Evolutionary conservation across 1,140 invertebrate species (phyloP), one percentile per base, ranked within the genome.

Genomic region (Acromyrmex echinatior): DNA sequence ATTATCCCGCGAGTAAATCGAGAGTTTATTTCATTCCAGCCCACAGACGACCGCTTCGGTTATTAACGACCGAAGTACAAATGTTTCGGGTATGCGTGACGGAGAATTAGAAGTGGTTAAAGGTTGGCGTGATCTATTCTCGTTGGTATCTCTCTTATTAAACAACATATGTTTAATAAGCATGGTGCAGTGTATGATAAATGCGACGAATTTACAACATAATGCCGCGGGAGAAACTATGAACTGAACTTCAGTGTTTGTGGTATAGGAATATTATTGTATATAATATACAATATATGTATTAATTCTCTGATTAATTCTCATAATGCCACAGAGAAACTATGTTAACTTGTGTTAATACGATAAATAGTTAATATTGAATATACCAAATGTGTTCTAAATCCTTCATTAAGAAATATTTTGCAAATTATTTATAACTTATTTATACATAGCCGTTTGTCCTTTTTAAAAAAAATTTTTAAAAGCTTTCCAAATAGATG

Each of bases 151-250:
- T 80, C 68, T 62, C 80, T 45, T 60, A 62, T 76, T 74, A 84
- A 84, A 62, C 80, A 74, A 35, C 39, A 45, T 21, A 39, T 71
- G 70, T 63, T 84, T 84, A 84, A 76, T 84, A 84, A 74, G 56
- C 80, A 74, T 58, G 56, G 56, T 14, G 56, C 18, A 14, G 18
- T 21, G 25, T 53, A 56, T 84, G 80, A 84, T 84, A 76, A 84
- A 76, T 84, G 70, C 68, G 68, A 84, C 39, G 56, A 84, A 84
- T 84, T 84, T 74, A 45, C 70, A 84, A 84, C 80, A 84, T 74
- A 62, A 62, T 62, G 70, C 70, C 39, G 39, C 70, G 56, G 9
- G 56, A 84, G 71, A 58, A 84, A 84, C 80, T 62, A 39, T 18
- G 25, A 84, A 84, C 56, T 62, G 56, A 49, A 74, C 70, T 84